Conservation (phyloP, 2,888 invertebrate species). For the Lepidocyrtoides sp. region DNA sequence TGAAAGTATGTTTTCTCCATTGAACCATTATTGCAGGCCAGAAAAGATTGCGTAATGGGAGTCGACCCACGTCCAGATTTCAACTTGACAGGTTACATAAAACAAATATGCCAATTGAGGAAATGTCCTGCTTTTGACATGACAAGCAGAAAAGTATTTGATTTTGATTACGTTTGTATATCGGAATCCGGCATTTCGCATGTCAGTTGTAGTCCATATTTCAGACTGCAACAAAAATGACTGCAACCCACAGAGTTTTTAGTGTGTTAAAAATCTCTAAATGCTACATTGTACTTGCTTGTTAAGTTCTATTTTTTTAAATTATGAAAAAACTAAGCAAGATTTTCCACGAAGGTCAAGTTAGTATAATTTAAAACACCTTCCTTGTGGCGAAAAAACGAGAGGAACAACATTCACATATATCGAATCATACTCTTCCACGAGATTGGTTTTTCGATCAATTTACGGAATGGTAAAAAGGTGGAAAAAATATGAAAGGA, state of each 20-base stretch:
- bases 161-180: conserved; percentile 3
- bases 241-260: background rate
- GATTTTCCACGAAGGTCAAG: background rate
- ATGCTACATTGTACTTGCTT: background rate
- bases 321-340: background rate
- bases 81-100: conserved; percentile 36
- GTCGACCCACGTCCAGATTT: conserved; percentile 12
- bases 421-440: background rate
- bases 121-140: conserved; percentile 24
- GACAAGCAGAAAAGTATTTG: conserved; percentile 29
- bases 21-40: too few species aligned
- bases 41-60: background rate
- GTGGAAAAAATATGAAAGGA: conserved; percentile 74
- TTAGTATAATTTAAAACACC: conserved; percentile 43
- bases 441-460: conserved; percentile 38
- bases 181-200: conserved; percentile 13
- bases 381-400: background rate
- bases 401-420: background rate
- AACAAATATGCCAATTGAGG: conserved; percentile 21
- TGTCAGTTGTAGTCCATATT: background rate
- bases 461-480: conserved; percentile 76
- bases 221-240: background rate
- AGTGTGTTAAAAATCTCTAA: background rate
- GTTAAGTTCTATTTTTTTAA: too few species aligned
- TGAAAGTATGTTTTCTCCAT: too few species aligned